These are phyloP conservation scores for Pyrocephalus nanus DNA, from an alignment of 2,797 vertebrate species.

Conservation along the genomic window DNA sequence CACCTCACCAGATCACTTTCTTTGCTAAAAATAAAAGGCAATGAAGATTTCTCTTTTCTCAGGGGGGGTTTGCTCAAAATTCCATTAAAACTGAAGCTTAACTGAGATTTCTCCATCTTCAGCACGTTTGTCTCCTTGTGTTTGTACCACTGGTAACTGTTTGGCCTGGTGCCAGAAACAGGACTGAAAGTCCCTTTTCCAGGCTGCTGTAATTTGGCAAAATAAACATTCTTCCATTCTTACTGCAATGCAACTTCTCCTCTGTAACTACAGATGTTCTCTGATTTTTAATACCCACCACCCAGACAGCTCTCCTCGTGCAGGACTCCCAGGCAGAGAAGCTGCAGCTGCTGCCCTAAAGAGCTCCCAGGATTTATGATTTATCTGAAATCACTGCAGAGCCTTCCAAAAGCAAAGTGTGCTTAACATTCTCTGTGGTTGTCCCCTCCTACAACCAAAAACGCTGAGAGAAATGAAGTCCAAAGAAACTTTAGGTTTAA, in stretches of 20 bases:
- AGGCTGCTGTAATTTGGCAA: neutral
- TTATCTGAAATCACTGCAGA: neutral
- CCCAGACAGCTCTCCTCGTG: neutral
- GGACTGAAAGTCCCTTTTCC: neutral
- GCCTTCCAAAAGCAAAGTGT: neutral
- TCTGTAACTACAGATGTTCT: neutral
- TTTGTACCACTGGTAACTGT: neutral
- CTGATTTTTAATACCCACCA: neutral
- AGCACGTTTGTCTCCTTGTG: neutral
- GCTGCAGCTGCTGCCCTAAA: neutral
- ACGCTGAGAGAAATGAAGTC: neutral
- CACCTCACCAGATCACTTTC: neutral
- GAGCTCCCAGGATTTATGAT: neutral
- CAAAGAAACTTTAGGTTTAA: neutral
- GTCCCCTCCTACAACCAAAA: neutral
- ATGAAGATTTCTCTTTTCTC: constrained; percentile 12
- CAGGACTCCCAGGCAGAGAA: neutral
- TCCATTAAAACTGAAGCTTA: constrained; percentile 36
- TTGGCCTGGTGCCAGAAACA: neutral
- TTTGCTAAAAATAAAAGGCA: constrained; percentile 12
- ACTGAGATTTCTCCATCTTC: neutral
- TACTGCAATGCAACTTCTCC: neutral
- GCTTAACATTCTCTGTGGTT: neutral
- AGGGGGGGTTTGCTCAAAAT: neutral
- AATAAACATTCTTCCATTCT: neutral